Evolutionary conservation across 2,888 invertebrate genomes (phyloP), one percentile per base, ranked within the genome.

Genomic region (Timandra comae): DNA sequence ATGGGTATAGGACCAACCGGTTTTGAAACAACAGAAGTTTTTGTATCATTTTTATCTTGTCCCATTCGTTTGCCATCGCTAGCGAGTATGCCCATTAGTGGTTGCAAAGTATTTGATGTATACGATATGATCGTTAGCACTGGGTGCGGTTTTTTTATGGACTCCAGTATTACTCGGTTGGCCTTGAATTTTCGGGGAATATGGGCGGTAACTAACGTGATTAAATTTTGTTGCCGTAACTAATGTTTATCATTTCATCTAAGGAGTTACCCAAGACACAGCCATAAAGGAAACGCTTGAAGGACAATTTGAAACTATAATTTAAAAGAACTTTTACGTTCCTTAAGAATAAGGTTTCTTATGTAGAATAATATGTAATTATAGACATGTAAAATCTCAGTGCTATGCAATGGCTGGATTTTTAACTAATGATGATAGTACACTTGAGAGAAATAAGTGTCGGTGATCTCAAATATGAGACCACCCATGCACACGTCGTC

Each of bases 41-140:
- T 79, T 75, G 67, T 67, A 54, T 60, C 52, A 46, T 63, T 66
- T 33, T 66, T 65, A 67, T 65, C 63, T 60, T 51, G 48, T 60
- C 33, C 52, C 65, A 68, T 74, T 69, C 70, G 67, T 69, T 71
- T 68, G 68, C 63, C 50, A 66, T 68, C 64, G 52, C 44, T 43
- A 47, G 47, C 46, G 49, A 56, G 53, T 65, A 53, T 57, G 54
- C 54, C 58, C 63, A 68, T 75, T 73, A 69, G 52, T 41, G 40
- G 36, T 22, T 52, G 51, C 48, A 50, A 55, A 52, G 46, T 46
- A 32, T 49, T 55, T 54, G 57, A 60, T 58, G 51, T 56, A 41
- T 44, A 45, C 46, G 43, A 43, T 52, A 45, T 46, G 56, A 55
- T 59, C 50, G 46, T 43, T 43, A 54, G 47, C 42, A 39, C 44